These are phyloP conservation scores for Atta colombica DNA, from an alignment of 1,140 invertebrate genomes.

Conservation along the genomic window DNA sequence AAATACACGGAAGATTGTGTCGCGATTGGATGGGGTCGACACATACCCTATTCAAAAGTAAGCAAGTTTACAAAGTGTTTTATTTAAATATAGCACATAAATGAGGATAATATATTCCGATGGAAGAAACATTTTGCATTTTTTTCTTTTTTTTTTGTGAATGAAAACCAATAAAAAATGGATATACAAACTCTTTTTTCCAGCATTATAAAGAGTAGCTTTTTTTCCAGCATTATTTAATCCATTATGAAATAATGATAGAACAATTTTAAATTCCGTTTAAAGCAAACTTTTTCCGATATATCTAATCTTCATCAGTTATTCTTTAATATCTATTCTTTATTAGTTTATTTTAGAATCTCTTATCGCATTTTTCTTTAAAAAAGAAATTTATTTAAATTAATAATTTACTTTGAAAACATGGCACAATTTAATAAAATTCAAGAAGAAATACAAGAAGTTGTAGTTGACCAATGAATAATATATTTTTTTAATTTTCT, in stretches of 20 bases:
- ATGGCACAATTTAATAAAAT: background rate
- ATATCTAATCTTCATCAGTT: background rate
- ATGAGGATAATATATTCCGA: background rate
- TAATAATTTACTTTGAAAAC: background rate
- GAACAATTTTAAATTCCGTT: background rate
- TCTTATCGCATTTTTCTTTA: background rate
- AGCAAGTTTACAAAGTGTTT: conserved; percentile 35
- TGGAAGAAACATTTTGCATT: background rate
- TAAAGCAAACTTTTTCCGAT: background rate
- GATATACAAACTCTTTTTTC: background rate
- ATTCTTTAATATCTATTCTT: background rate
- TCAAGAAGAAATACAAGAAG: background rate
- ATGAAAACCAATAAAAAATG: background rate
- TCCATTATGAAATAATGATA: background rate
- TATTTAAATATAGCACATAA: background rate
- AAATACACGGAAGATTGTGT: conserved; percentile 65
- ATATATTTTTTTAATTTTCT: background rate
- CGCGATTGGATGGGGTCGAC: conserved; percentile 77
- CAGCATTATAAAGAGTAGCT: background rate
- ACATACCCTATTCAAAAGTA: conserved; percentile 49
- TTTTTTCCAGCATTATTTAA: background rate
- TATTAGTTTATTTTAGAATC: background rate
- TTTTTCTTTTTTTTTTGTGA: background rate
- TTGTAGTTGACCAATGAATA: background rate
- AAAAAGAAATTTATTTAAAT: background rate